Percentiles rank a stretch among this genome's conserved stretches.
phyloP scores from a whole-genome alignment of 2,888 invertebrate species.

The Catotricha subobsoleta region DNA sequence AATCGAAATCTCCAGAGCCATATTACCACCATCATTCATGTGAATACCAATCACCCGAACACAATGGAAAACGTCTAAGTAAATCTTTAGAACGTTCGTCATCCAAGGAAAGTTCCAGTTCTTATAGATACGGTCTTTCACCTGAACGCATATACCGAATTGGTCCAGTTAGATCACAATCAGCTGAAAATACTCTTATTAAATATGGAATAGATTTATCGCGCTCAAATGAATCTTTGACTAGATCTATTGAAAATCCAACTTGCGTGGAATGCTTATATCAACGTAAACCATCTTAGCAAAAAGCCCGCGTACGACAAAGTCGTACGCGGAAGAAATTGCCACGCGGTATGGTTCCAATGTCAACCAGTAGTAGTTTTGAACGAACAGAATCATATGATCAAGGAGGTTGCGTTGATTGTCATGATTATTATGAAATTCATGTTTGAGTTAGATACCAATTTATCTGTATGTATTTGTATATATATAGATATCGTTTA shows the following conservation, averaged over 20 bases:
- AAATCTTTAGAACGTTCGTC: slow-evolving; percentile 28
- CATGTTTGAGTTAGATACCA: slow-evolving; percentile 39
- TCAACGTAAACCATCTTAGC: slow-evolving; percentile 44
- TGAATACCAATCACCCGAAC: slow-evolving; percentile 18
- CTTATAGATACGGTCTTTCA: slow-evolving; percentile 23
- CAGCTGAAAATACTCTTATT: slow-evolving; percentile 28
- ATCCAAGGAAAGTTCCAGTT: slow-evolving; percentile 25
- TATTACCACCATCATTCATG: slow-evolving; percentile 28
- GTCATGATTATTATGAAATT: slow-evolving; percentile 35
- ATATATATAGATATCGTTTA: neutral
- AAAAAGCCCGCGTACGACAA: slow-evolving; percentile 39
- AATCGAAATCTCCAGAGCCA: slow-evolving; percentile 19
- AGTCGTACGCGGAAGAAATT: slow-evolving; percentile 42
- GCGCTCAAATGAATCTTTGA: slow-evolving; percentile 36
- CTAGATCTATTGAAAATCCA: slow-evolving; percentile 43
- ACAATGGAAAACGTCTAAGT: slow-evolving; percentile 18
- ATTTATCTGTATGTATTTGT: neutral
- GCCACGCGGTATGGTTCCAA: slow-evolving; percentile 21
- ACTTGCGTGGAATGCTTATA: slow-evolving; percentile 58
- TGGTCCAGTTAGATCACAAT: slow-evolving; percentile 24
- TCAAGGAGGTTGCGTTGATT: slow-evolving; percentile 15
- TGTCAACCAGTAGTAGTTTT: neutral
- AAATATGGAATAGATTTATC: slow-evolving; percentile 20
- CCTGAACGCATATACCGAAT: slow-evolving; percentile 26
- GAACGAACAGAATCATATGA: neutral